phyloP scores from a whole-genome alignment of 1,140 invertebrate genomes.

The Sweltsa coloradensis region DNA sequence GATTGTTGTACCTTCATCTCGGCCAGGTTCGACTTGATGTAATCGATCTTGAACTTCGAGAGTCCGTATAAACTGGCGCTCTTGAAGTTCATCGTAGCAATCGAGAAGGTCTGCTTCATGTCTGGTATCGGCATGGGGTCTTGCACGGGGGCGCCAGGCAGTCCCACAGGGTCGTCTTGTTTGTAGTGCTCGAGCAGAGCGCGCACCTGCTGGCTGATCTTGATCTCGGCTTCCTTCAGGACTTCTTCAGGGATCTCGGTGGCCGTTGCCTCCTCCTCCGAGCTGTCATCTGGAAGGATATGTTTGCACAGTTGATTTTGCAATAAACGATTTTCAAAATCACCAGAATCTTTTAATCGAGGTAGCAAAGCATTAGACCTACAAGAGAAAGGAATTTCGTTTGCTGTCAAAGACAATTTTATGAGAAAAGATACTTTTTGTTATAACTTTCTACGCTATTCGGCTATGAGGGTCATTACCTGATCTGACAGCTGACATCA shows the following conservation, averaged over 20 bases:
- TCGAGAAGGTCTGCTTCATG: slow-evolving; percentile 53
- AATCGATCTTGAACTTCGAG: slow-evolving; percentile 61
- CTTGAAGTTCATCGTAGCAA: slow-evolving; percentile 57
- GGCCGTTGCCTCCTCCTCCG: background rate
- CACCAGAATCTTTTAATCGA: too few relatives aligned
- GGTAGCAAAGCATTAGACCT: too few relatives aligned
- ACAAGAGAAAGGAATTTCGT: too few relatives aligned
- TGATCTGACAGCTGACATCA: too few relatives aligned
- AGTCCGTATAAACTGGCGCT: slow-evolving; percentile 58
- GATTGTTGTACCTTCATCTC: slow-evolving; percentile 42
- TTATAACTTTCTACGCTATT: too few relatives aligned
- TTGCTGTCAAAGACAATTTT: too few relatives aligned
- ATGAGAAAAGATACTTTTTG: too few relatives aligned
- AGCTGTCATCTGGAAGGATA: too few relatives aligned
- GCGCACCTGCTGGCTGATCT: slow-evolving; percentile 51
- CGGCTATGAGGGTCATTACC: too few relatives aligned
- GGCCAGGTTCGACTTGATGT: slow-evolving; percentile 49
- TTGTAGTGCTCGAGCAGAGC: slow-evolving; percentile 69
- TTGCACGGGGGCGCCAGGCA: slow-evolving; percentile 60
- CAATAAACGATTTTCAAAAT: too few relatives aligned
- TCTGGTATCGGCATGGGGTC: slow-evolving; percentile 69
- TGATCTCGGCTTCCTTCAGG: slow-evolving; percentile 1
- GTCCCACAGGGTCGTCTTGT: slow-evolving; percentile 59
- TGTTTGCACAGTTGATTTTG: too few relatives aligned
- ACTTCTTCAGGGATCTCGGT: too few relatives aligned